Evolutionary conservation across 2,888 invertebrate genomes (phyloP).

Genomic region (Xanthorhoe designata): DNA sequence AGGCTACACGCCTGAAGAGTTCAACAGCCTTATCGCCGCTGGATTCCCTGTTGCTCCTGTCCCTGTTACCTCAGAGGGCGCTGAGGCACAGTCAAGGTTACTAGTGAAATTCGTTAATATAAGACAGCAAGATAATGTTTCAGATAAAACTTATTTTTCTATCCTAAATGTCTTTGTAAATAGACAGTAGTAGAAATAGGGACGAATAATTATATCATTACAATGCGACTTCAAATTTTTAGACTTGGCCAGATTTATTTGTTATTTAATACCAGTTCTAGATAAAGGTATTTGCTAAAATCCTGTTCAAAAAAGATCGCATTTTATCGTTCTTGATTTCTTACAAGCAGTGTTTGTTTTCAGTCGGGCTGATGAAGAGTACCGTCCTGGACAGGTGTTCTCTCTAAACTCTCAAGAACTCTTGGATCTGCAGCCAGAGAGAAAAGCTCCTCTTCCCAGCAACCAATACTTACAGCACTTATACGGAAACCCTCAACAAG

Average conservation of each 20-base stretch:
- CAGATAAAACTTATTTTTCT: not conserved
- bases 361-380: slow-evolving; percentile 70
- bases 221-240: no score
- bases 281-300: no score
- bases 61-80: slow-evolving; percentile 41
- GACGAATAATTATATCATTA: no score
- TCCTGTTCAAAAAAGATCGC: not conserved
- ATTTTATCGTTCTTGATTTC: not conserved
- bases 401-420: slow-evolving; percentile 75
- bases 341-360: slow-evolving; percentile 34
- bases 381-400: slow-evolving; percentile 79
- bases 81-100: slow-evolving; percentile 40
- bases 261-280: no score
- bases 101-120: slow-evolving; percentile 34
- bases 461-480: slow-evolving; percentile 72
- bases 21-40: slow-evolving; percentile 47
- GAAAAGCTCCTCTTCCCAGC: slow-evolving; percentile 68
- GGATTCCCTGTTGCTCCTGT: slow-evolving; percentile 50
- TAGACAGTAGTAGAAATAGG: not conserved
- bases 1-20: slow-evolving; percentile 51
- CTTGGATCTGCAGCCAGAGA: slow-evolving; percentile 74
- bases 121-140: not conserved
- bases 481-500: slow-evolving; percentile 67
- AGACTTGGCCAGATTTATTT: no score
- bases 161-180: not conserved